These are phyloP conservation scores for Dunckerocampus dactyliophorus DNA, from an alignment of 2,113 vertebrate species.

Conservation along the genomic window DNA sequence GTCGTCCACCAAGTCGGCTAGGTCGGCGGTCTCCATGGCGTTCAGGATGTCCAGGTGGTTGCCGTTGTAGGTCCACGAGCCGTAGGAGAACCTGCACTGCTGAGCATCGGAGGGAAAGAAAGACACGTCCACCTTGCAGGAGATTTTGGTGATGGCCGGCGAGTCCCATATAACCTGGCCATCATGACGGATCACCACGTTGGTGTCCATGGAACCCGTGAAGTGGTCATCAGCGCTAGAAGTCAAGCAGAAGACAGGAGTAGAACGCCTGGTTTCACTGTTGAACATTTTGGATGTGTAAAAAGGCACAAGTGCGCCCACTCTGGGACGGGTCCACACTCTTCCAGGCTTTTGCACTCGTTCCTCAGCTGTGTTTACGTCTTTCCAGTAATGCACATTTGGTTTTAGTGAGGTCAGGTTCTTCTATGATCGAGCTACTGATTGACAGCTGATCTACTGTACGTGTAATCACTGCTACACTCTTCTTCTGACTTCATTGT, in stretches of 20 bases:
- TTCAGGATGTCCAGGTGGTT: constrained; percentile 84
- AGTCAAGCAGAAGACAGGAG: constrained; percentile 8
- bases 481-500: too few species aligned
- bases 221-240: constrained; percentile 81
- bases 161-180: constrained; percentile 85
- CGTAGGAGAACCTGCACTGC: constrained; percentile 84
- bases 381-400: background rate
- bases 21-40: constrained; percentile 70
- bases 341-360: constrained; percentile 19
- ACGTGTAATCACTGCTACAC: too few species aligned
- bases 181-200: constrained; percentile 82
- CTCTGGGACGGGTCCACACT: constrained; percentile 22
- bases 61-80: constrained; percentile 92
- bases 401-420: background rate
- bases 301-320: constrained; percentile 45
- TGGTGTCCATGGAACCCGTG: constrained; percentile 81
- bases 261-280: background rate
- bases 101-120: constrained; percentile 89
- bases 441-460: too few species aligned
- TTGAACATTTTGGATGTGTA: background rate
- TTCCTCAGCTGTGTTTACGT: constrained; percentile 38
- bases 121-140: constrained; percentile 88
- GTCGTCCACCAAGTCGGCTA: constrained; percentile 85
- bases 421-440: background rate
- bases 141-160: constrained; percentile 88